Conservation (phyloP, 2,113 vertebrate species). For the Sceloporus undulatus region DNA sequence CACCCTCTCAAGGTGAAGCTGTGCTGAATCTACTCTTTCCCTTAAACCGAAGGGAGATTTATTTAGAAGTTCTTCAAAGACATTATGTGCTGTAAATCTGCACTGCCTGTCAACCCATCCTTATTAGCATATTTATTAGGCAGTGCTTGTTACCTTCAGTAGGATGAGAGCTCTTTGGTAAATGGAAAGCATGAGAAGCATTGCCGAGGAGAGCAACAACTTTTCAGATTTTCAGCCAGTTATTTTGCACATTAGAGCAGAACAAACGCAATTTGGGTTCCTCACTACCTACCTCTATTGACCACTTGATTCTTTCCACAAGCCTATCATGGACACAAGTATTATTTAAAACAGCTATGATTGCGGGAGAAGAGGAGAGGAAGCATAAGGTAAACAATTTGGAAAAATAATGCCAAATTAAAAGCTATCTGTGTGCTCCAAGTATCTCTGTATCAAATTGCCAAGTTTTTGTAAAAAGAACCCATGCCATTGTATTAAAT, state of each 20-base stretch:
- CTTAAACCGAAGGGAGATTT: not conserved
- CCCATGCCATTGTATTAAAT: not conserved
- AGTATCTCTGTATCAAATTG: not conserved
- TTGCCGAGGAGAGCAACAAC: constrained; percentile 24
- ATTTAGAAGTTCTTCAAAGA: constrained; percentile 40
- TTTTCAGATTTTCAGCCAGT: not conserved
- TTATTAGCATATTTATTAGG: constrained; percentile 23
- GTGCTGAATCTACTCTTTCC: not conserved
- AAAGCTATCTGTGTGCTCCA: too few species aligned
- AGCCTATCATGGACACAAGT: constrained; percentile 29
- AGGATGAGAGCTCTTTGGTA: constrained; percentile 8
- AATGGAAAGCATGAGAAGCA: not conserved
- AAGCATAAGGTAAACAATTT: not conserved
- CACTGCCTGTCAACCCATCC: not conserved
- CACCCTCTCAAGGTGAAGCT: not conserved
- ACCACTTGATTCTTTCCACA: not conserved
- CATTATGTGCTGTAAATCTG: not conserved
- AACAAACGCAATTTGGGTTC: constrained; percentile 5
- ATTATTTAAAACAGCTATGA: not conserved
- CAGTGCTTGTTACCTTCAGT: not conserved
- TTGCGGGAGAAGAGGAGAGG: not conserved
- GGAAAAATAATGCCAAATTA: not conserved
- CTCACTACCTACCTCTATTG: not conserved
- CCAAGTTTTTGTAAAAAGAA: not conserved
- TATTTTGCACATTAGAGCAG: constrained; percentile 18